Evolutionary conservation across 2,888 invertebrate genomes (phyloP), one percentile per base, ranked within the genome.

Genomic region (Drosophila neutralis): DNA sequence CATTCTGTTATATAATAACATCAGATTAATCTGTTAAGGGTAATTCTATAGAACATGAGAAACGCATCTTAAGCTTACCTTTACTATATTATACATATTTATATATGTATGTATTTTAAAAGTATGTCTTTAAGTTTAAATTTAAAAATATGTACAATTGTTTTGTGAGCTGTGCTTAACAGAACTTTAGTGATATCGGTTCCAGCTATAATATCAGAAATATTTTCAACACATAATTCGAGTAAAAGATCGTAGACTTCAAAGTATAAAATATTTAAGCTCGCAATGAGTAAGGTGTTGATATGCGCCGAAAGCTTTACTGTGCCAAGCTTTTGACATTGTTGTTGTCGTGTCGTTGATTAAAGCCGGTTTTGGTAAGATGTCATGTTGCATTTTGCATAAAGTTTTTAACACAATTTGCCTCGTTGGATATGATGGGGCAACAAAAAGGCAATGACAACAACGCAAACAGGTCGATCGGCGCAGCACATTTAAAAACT

Each of bases 311-410:
- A 49, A 49, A 58, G 61, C 70, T 58, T 71, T 18, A 4, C 13
- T 18, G 40, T 59, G 59, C 42, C 51, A 21, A 33, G 64, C 69
- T 67, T 51, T 40, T 42, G 8, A 24, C 4, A 15, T 45, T 45
- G 24, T 24, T 45, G 15, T 45, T 45, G 45, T 35, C 35, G 35
- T 15, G 45, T 1, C 15, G 45, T 24, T 45, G 53, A 7, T 18
- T 42, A 24, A 58, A 82, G 80, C 86, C 87, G 80, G 87, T 89
- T 86, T 80, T 70, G 51, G 31, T 27, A 70, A 75, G 78, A 38
- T 27, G 35, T n/a, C 49, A 36, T 64, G 73, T 73, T 89, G 83
- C 83, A 83, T 77, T 83, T 84, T 79, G 82, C 82, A 79, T 82
- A 77, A 72, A 75, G 58, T 76, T 73, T 65, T 68, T 51, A 68